Evolutionary conservation across 2,888 invertebrate genomes (phyloP), one percentile per base, ranked within the genome.

Genomic region (Drosophila affinis): DNA sequence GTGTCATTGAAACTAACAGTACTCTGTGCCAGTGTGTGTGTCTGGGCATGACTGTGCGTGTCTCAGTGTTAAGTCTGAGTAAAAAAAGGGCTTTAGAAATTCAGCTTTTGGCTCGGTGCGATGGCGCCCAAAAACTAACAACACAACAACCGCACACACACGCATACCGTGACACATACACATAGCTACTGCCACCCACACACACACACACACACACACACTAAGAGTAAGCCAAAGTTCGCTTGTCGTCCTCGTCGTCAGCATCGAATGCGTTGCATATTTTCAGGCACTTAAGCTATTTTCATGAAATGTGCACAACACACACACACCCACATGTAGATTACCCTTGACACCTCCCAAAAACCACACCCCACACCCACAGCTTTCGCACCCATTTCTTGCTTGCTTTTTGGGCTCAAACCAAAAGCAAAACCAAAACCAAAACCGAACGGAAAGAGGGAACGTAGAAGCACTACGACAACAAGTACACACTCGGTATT

Each of bases 201-300:
- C 21, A 59, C 14, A 51, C 48, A 44, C 44, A 48, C 45, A n/a
- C 45, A 45, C 47, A 59, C n/a, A 71, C 6, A 55, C 21, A 58
- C 44, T 17, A 14, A 39, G 39, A n/a, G n/a, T 7, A 39, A n/a
- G 39, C 29, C 53, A 55, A 9, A 58, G 59, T 29, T 49, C 60
- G 61, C 68, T 54, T 57, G 74, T 67, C 75, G 44, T 47, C 21
- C 44, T 10, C 39, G 54, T 56, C 29, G 58, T 48, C 62, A 62
- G 46, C 64, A 47, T 68, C 55, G 77, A 72, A 72, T 88, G 77
- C 76, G 75, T 81, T 89, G 87, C 88, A 89, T 89, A 87, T 84
- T 89, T 87, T 76, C 76, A 89, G 87, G 87, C 87, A 88, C 89
- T 87, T 88, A 81, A 89, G 87, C 89, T 86, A 89, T 86, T 89